These are phyloP conservation scores for Hyposmocoma kahamanoa DNA, from an alignment of 1,140 invertebrate species.

Conservation along the genomic window DNA sequence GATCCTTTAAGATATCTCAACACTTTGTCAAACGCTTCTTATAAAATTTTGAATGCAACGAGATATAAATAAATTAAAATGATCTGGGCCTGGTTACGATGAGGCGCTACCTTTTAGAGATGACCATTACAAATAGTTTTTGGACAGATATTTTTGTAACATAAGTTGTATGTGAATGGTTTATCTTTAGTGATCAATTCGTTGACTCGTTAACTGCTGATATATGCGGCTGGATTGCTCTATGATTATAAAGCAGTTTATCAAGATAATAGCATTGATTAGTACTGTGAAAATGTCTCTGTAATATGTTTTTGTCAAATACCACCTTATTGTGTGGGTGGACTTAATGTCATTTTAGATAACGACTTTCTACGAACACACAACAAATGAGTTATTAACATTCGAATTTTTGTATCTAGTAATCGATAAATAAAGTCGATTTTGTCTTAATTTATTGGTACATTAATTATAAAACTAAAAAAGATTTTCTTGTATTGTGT, in stretches of 20 bases:
- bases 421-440: no score
- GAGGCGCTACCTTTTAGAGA: conserved; percentile 52
- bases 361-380: no score
- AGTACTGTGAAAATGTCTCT: conserved; percentile 30
- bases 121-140: conserved; percentile 54
- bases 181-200: conserved; percentile 53
- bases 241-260: conserved; percentile 58
- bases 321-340: not conserved
- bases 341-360: no score
- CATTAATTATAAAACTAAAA: no score
- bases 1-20: conserved; percentile 37
- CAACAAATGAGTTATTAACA: no score
- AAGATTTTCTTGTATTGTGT: no score
- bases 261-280: conserved; percentile 46
- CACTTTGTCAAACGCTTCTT: conserved; percentile 36
- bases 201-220: conserved; percentile 56
- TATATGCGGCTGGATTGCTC: conserved; percentile 48
- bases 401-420: no score
- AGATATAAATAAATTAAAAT: conserved; percentile 47
- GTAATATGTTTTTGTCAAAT: conserved; percentile 21
- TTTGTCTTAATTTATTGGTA: no score
- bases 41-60: conserved; percentile 40
- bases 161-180: conserved; percentile 43
- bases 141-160: conserved; percentile 51
- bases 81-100: conserved; percentile 22